A percentile compares a stretch with the other conserved stretches of the same genome.
These are phyloP conservation scores for Poecilobothrus nobilitatus DNA, from an alignment of 2,888 invertebrate species.

Conservation along the genomic window DNA sequence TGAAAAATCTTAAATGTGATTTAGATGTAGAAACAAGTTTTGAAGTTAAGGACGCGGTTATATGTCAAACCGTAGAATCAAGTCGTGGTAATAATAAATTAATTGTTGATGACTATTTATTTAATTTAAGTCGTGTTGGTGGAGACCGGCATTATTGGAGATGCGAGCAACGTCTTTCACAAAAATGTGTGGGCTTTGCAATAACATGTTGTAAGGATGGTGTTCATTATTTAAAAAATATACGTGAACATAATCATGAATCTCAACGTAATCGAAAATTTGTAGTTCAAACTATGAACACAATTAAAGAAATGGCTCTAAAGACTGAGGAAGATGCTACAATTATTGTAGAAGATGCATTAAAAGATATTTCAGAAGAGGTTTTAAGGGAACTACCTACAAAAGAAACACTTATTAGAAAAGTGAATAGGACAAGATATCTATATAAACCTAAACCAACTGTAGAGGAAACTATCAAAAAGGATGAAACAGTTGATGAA, in stretches of 20 bases:
- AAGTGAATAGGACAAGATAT: not conserved
- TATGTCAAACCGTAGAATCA: not conserved
- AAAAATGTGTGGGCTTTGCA: not conserved
- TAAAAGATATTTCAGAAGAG: not conserved
- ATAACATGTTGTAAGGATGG: not conserved
- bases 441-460: not conserved
- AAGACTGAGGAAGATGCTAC: constrained; percentile 8
- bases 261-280: not conserved
- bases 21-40: not conserved
- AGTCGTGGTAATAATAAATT: constrained; percentile 1
- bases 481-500: not conserved
- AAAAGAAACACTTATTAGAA: not conserved
- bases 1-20: not conserved
- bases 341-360: not conserved
- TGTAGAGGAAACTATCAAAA: not conserved
- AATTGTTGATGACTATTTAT: constrained; percentile 1
- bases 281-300: not conserved
- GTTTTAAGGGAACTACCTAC: not conserved
- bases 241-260: constrained; percentile 9
- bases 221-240: constrained; percentile 2
- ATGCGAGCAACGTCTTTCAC: not conserved
- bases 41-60: not conserved
- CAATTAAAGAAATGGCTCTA: constrained; percentile 2
- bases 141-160: not conserved
- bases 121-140: not conserved